A percentile compares a stretch with the other conserved stretches of the same genome.
phyloP scores from a whole-genome alignment of 2,113 vertebrate species.

The Marmota flaviventris region DNA sequence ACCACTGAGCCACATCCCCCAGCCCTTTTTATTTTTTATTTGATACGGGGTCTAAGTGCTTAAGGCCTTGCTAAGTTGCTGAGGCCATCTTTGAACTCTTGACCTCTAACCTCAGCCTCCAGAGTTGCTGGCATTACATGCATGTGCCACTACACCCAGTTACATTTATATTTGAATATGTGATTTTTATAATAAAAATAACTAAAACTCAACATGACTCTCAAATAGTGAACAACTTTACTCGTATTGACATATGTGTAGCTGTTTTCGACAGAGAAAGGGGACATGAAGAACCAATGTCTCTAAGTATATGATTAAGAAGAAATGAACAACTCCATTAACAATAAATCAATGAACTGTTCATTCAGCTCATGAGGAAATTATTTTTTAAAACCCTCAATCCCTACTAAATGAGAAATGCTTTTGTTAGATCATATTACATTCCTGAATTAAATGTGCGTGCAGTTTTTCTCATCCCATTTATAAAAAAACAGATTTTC shows the following conservation, averaged over 20 bases:
- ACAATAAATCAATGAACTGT: constrained; percentile 42
- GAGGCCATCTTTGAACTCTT: background rate
- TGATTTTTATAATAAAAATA: constrained; percentile 54
- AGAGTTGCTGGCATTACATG: background rate
- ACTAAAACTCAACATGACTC: background rate
- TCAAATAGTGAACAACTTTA: background rate
- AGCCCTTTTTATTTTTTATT: too few relatives aligned
- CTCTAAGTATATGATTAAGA: background rate
- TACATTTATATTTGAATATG: background rate
- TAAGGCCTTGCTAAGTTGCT: background rate
- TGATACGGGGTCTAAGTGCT: too few relatives aligned
- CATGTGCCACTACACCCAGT: background rate
- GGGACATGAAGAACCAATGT: background rate
- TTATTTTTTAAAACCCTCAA: background rate
- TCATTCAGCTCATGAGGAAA: background rate
- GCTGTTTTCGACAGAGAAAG: background rate
- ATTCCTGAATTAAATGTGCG: background rate
- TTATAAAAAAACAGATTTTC: constrained; percentile 53
- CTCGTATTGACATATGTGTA: background rate
- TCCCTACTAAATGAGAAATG: background rate
- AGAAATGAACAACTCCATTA: background rate
- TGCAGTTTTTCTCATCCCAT: constrained; percentile 10
- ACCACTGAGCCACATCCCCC: too few relatives aligned
- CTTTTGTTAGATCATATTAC: background rate
- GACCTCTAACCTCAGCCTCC: background rate